These are phyloP conservation scores for Ceratina calcarata DNA, from an alignment of 1,140 invertebrate species.

Conservation along the genomic window DNA sequence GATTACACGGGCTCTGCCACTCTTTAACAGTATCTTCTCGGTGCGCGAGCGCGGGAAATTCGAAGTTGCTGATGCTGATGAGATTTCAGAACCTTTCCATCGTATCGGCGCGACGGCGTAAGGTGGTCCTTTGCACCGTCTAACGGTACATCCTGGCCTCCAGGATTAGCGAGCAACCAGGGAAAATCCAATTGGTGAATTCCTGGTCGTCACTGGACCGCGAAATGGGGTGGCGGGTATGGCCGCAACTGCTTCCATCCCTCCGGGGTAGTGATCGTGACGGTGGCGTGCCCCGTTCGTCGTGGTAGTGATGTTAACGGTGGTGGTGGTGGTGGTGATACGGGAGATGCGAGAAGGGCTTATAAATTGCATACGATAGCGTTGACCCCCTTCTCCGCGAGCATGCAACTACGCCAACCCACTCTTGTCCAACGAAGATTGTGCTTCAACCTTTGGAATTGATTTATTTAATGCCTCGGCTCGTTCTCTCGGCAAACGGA, in stretches of 20 bases:
- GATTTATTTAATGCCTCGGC: slow-evolving; percentile 70
- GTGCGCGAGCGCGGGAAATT: slow-evolving; percentile 57
- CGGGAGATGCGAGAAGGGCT: slow-evolving; percentile 70
- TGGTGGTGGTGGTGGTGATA: slow-evolving; percentile 43
- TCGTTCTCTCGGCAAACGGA: slow-evolving; percentile 29
- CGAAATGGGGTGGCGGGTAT: slow-evolving; percentile 76
- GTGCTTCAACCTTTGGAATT: slow-evolving; percentile 69
- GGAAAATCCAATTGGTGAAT: slow-evolving; percentile 80
- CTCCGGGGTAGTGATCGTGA: slow-evolving; percentile 64
- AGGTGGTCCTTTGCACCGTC: slow-evolving; percentile 75
- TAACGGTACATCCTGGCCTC: slow-evolving; percentile 71
- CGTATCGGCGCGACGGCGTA: slow-evolving; percentile 65
- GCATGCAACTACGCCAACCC: slow-evolving; percentile 45
- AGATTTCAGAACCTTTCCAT: slow-evolving; percentile 59
- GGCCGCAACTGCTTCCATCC: slow-evolving; percentile 74
- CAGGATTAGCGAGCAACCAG: slow-evolving; percentile 69
- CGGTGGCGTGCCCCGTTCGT: slow-evolving; percentile 41
- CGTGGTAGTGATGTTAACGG: slow-evolving; percentile 49
- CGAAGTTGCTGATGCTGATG: slow-evolving; percentile 63
- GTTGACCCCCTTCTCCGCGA: slow-evolving; percentile 53
- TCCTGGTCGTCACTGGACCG: slow-evolving; percentile 78
- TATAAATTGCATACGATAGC: slow-evolving; percentile 78
- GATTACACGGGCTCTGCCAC: too few relatives aligned
- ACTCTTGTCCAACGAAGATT: slow-evolving; percentile 70
- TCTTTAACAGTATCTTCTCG: too few relatives aligned